Evolutionary conservation across 2,113 vertebrate genomes (phyloP), one percentile per base, ranked within the genome.

Genomic region (Eudyptes chrysolophus): DNA sequence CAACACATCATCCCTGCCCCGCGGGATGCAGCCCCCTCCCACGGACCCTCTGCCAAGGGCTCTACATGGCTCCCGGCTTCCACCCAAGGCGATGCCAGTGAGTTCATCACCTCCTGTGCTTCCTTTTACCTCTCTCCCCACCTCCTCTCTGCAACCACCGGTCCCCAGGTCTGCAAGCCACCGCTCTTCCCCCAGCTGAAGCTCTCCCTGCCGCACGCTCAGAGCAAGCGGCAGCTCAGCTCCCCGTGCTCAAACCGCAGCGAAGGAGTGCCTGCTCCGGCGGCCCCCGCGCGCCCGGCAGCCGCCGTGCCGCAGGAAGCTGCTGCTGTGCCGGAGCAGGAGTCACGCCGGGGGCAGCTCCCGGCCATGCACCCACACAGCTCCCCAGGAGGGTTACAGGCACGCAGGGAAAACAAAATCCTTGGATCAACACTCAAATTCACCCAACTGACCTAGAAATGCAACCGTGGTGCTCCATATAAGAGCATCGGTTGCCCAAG

Each of bases 41-140:
- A 40, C 0, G 1, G 60, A 32, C 54, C 54, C 49, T 60, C 55
- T 70, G 26, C 44, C 58, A 9, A 5, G 9, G 38, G 19, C 51
- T 42, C 61, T 21, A 4, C 4, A 2, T 0, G 1, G 34, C 16
- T 58, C 16, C 44, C 70, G 79, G 36, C 66, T 85, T 46, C 48
- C 36, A 57, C 34, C 30, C 51, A 7, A 2, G 5, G 60, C 1
- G 2, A 16, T 6, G 2, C 29, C 1, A 4, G 25, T 42, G 17
- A 46, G 6, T 36, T 57, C 61, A 15, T 2, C 46, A 60, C 16
- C 72, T 81, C 22, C 4, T 5, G 6, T 3, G 2, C 4, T 68
- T 84, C 78, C 38, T 54, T 11, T 0, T 32, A 36, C 44, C 24
- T 14, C 11, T 26, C 42, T 4, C 34, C n/a, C n/a, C 29, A 1